Evolutionary conservation across 2,888 invertebrate species (phyloP).

Genomic region (Bugula neritina): DNA sequence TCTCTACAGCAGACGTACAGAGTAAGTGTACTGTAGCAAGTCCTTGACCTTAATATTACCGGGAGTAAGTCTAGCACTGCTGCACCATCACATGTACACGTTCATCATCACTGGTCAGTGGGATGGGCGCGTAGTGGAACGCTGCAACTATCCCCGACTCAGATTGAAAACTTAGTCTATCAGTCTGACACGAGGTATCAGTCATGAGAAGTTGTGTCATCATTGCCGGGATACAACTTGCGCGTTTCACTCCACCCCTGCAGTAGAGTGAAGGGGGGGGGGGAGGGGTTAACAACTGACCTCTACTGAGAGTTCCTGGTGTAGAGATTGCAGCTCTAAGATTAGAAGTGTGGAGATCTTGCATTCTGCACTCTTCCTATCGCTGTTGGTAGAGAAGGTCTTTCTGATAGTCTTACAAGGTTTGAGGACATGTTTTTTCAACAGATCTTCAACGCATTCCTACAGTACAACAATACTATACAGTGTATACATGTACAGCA

Average conservation of each 20-base stretch:
- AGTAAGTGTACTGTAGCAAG: too few relatives aligned
- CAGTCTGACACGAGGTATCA: background rate
- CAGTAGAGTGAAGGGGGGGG: too few relatives aligned
- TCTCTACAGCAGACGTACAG: too few relatives aligned
- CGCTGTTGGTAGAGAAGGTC: background rate
- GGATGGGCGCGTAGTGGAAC: constrained; percentile 18
- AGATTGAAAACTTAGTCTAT: constrained; percentile 26
- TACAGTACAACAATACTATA: too few relatives aligned
- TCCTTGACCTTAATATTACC: too few relatives aligned
- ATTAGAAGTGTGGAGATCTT: constrained; percentile 7
- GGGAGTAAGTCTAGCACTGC: too few relatives aligned
- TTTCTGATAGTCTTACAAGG: background rate
- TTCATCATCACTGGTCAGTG: background rate
- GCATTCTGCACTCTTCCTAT: constrained; percentile 12
- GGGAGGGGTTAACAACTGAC: too few relatives aligned
- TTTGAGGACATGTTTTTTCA: background rate
- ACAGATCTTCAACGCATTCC: background rate
- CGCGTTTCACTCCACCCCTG: too few relatives aligned
- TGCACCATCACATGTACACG: too few relatives aligned
- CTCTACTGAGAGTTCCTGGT: constrained; percentile 1
- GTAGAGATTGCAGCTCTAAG: background rate
- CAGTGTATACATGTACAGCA: too few relatives aligned
- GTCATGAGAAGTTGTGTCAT: constrained; percentile 18
- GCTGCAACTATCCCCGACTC: constrained; percentile 24
- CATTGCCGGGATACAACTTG: constrained; percentile 1